Evolutionary conservation across 2,888 invertebrate genomes (phyloP), one percentile per base, ranked within the genome.

Genomic region (Choristoneura rosaceana): DNA sequence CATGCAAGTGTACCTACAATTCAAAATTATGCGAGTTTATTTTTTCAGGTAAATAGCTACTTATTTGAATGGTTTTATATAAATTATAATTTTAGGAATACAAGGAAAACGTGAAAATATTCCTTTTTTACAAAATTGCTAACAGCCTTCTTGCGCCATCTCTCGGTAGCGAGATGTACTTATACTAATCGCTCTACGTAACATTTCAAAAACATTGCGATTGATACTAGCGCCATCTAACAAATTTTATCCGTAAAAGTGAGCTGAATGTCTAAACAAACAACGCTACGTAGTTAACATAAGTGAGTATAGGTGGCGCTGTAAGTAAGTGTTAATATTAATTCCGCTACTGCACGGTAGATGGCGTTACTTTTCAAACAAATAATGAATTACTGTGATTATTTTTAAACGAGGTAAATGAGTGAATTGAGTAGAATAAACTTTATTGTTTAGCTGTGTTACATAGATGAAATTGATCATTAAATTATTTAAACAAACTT

Each of bases 271-370:
- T 25, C n/a, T 17, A 17, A 25, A 25, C 25, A 38, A 10, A 7
- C 9, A 8, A 5, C 10, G 8, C 17, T 17, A 17, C 17, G 55
- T 25, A 10, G 3, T 65, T 0, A 0, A 0, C n/a, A 0, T 0
- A 0, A 3, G 80, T 34, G 65, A 10, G 2, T 1, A 4, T 7
- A 83, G 81, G 83, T 80, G 80, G 67, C 79, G 47, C 76, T 77
- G 3, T 4, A 50, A 25, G 1, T n/a, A 38, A 14, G 17, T 8
- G 47, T 4, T 0, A n/a, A 1, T 34, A 43, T 67, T 45, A 73
- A 70, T 81, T 74, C 1, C 45, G 68, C 87, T 86, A 87, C 74
- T 87, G 76, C 34, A 74, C 77, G 71, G 77, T 64, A 88, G 90
- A 82, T 85, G 85, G 73, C 83, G 67, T 33, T 66, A 38, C 3